Base-by-base conservation (phyloP, 2,113 vertebrate species). In the Dasyprocta punctata region DNA sequence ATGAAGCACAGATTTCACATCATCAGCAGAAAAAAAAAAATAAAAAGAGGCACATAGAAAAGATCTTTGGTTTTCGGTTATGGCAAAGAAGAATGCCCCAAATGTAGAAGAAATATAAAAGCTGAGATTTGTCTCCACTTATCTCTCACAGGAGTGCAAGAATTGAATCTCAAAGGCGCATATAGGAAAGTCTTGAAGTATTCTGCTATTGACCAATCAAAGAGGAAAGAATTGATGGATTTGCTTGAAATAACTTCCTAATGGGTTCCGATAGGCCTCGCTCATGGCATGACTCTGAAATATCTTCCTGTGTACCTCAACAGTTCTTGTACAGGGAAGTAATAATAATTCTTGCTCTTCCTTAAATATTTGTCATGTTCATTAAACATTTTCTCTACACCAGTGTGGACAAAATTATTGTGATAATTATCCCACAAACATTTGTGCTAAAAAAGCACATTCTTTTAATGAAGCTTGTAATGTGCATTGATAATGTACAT, bases 1-100 rank as follows among this genome's bases (percentile, higher is more conserved):
- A 93, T 41, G 65, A 95, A 94, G 38, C 52, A 90, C 22, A 60
- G 14, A 81, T 83, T 85, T 89, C 28, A 17, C 4, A 83, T 7
- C 22, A 93, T 47, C 36, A 82, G 24, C 36, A 52, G 20, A 83
- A 97, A 92, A 94, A 26, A n/a, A n/a, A n/a, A n/a, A n/a, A n/a
- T n/a, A n/a, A n/a, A n/a, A 44, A 85, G 81, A 47, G 41, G 3
- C 41, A 86, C 41, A 11, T 1, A 86, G 77, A 94, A 28, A 78
- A 67, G 38, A 77, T 60, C 54, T 94, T 69, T n/a, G 12, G 19
- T 30, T 28, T 56, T 36, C 61, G 71, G 33, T 88, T 85, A 81
- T 75, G 19, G 36, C 95, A 16, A 54, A 80, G 13, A 91, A 24
- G 13, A 80, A 85, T 69, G 12, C 1, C 0, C 58, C 80, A 11